Evolutionary conservation across 2,113 vertebrate species (phyloP), one percentile per base, ranked within the genome.

Genomic region (Sinocyclocheilus anophthalmus): DNA sequence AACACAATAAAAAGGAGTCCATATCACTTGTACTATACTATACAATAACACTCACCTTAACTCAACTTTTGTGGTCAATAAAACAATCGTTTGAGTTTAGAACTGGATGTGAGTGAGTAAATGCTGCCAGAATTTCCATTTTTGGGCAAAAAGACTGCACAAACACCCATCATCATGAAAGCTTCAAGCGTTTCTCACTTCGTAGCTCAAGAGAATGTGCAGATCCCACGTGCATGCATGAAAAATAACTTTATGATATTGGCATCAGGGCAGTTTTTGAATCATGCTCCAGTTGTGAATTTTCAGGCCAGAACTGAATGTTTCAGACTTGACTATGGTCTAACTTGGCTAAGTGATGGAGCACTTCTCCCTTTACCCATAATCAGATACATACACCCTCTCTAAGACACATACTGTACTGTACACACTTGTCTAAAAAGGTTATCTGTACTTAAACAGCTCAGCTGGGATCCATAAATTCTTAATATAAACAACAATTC

Each of bases 401-500:
- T 57, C 18, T 61, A n/a, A 61, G 11, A 4, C 39, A 80, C 22
- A 30, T 76, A 45, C 22, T 76, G 42, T 50, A 48, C 42, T 50
- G 73, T 24, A 48, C n/a, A 61, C 55, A 67, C 22, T 39, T 26
- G 37, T n/a, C 16, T 3, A 2, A 81, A 63, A 63, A 37, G 3
- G 18, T 57, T 42, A 79, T 67, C 79, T 45, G 24, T 26, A 57
- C 30, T 57, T 57, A 22, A 57, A 33, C 30, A 37, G 3, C 26
- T 57, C 26, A 78, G 59, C 42, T 81, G 37, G 12, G n/a, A 65
- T 48, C 9, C 79, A 48, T 81, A 45, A 79, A 76, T 50, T 73
- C 18, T 39, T 45, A 26, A 24, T 76, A 45, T 76, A 42, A 73
- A 76, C 26, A 69, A 30, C 65, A 33, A 3, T 50, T 45, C 18